Evolutionary conservation across 30 jellyfish, hydroid and myxozoan species (phyloP).

Genomic region (Haliclystus octoradiatus): DNA sequence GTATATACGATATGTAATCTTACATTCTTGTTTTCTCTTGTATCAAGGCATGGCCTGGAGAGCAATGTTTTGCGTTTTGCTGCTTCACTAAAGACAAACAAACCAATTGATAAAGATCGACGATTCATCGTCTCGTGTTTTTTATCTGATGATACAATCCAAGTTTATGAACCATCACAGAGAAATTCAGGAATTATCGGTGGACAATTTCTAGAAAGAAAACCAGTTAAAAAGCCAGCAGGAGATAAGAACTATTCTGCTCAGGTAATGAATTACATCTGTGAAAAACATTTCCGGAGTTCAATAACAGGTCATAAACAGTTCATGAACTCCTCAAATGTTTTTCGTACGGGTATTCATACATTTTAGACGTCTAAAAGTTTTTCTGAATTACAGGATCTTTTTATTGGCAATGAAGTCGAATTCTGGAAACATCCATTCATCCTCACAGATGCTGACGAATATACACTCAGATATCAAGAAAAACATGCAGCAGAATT

Average conservation of each 20-base stretch:
- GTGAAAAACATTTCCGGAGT: no score
- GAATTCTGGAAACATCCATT: slow-evolving; percentile 76
- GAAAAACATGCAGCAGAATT: slow-evolving; percentile 53
- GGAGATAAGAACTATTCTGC: slow-evolving; percentile 64
- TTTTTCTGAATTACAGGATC: slow-evolving; percentile 44
- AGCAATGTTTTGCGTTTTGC: slow-evolving; percentile 84
- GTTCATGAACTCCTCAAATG: no score
- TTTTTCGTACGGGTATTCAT: background rate
- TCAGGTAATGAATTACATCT: no score
- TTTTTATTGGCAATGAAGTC: slow-evolving; percentile 60
- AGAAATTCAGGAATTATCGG: slow-evolving; percentile 96
- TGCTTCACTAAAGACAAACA: slow-evolving; percentile 77
- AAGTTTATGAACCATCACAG: slow-evolving; percentile 92
- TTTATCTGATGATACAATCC: slow-evolving; percentile 84
- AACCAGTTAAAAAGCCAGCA: slow-evolving; percentile 79
- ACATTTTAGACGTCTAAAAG: background rate
- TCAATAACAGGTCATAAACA: no score
- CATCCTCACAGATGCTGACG: slow-evolving; percentile 80
- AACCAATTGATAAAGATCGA: slow-evolving; percentile 82
- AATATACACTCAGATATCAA: slow-evolving; percentile 73
- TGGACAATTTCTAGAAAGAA: slow-evolving; percentile 83
- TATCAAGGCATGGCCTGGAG: slow-evolving; percentile 76
- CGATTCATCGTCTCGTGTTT: slow-evolving; percentile 82
- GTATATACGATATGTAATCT: no score
- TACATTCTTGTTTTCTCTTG: background rate